Percentiles rank a stretch among this genome's conserved stretches.
Conservation (phyloP, 2,797 vertebrate species). For the Sorex maritimensis region DNA sequence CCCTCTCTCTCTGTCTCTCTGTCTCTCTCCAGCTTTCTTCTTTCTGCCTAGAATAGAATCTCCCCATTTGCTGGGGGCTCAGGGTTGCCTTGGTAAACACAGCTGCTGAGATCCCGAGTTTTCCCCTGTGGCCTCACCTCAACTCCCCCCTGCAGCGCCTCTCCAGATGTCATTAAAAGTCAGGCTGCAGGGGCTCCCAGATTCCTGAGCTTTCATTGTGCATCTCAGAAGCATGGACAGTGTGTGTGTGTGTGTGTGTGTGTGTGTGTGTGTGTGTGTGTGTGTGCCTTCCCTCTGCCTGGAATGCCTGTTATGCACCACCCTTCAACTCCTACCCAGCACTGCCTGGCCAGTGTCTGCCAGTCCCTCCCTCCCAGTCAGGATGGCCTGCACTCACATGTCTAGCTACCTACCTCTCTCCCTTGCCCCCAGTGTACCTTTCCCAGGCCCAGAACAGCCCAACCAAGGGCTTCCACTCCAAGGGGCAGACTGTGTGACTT, state of each 20-base stretch:
- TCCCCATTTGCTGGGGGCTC: not conserved
- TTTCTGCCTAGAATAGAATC: too few relatives aligned
- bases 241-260: too few relatives aligned
- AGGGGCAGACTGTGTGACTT: slow-evolving; percentile 33
- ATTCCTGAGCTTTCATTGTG: not conserved
- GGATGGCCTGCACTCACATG: not conserved
- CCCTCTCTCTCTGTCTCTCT: not conserved
- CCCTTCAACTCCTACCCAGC: not conserved
- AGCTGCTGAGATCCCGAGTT: not conserved
- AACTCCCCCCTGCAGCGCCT: not conserved
- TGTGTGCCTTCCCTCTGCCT: not conserved
- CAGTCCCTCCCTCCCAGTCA: not conserved
- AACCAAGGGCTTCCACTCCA: not conserved
- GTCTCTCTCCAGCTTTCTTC: too few relatives aligned
- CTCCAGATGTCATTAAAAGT: slow-evolving; percentile 27
- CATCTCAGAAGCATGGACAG: not conserved
- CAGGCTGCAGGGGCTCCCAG: not conserved
- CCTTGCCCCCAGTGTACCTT: not conserved
- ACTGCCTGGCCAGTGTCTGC: not conserved
- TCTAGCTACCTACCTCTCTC: not conserved
- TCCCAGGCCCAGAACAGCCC: not conserved
- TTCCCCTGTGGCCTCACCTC: not conserved
- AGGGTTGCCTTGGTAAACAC: slow-evolving; percentile 77
- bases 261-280: too few relatives aligned
- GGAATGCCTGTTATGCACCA: too few relatives aligned